Percentiles rank a stretch among this genome's conserved stretches.
phyloP scores from a whole-genome alignment of 2,888 invertebrate genomes.

The Hemicrepidius hirtus region DNA sequence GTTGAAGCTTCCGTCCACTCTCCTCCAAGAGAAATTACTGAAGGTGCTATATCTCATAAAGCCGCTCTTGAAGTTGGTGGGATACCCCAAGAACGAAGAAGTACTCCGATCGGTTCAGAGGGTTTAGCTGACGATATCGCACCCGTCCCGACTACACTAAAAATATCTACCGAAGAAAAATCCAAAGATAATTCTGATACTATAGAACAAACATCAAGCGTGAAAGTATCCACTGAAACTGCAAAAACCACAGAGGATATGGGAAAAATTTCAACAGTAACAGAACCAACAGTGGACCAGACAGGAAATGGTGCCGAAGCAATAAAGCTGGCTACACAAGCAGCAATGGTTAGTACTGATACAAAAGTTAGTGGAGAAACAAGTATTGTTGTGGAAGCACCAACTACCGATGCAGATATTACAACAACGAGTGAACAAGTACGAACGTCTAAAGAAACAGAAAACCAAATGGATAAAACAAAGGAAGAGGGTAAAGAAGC shows the following conservation, averaged over 20 bases:
- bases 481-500: constrained; percentile 43
- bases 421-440: neutral
- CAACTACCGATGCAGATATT: neutral
- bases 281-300: neutral
- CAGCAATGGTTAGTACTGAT: neutral
- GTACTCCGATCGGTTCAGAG: constrained; percentile 33
- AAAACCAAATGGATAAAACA: constrained; percentile 21
- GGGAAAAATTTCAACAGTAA: neutral
- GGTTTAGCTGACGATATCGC: neutral
- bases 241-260: too few relatives aligned
- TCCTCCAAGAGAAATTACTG: constrained; percentile 62
- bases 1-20: constrained; percentile 70
- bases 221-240: neutral
- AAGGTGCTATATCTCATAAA: neutral
- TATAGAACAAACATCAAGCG: neutral
- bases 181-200: neutral
- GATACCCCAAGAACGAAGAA: constrained; percentile 1
- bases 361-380: neutral
- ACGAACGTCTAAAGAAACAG: neutral
- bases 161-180: constrained; percentile 22
- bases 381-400: neutral
- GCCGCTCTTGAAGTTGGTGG: neutral
- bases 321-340: neutral
- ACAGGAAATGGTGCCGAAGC: neutral
- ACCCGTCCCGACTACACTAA: neutral